phyloP scores from a whole-genome alignment of 2,113 vertebrate genomes.

The Petaurus breviceps region DNA sequence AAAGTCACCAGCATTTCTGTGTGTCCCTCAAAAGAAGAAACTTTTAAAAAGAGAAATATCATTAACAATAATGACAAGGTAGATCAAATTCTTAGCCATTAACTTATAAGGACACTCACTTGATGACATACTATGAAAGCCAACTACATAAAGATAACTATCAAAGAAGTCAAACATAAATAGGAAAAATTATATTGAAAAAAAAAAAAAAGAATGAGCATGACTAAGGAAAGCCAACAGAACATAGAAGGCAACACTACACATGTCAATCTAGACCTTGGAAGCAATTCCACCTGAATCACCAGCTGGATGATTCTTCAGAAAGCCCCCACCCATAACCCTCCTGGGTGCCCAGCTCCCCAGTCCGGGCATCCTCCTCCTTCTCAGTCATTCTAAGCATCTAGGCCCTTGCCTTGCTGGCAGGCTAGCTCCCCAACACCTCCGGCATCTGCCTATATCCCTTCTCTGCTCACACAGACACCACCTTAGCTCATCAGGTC shows the following conservation, averaged over 20 bases:
- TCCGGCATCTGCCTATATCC: neutral
- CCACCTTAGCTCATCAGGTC: neutral
- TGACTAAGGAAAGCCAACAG: neutral
- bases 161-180: neutral
- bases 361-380: neutral
- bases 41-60: neutral
- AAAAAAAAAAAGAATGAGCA: neutral
- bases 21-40: neutral
- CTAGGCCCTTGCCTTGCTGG: neutral
- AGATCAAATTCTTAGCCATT: neutral
- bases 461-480: neutral
- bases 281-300: neutral
- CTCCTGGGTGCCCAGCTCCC: neutral
- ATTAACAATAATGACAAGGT: neutral
- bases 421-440: neutral
- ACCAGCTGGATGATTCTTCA: neutral
- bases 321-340: neutral
- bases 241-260: neutral
- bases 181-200: neutral
- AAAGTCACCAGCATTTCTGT: neutral
- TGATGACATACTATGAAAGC: too few species aligned
- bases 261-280: neutral
- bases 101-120: neutral
- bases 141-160: too few species aligned
- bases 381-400: neutral